Evolutionary conservation across 2,797 vertebrate genomes (phyloP).

Genomic region (Poeciliopsis presidionis): DNA sequence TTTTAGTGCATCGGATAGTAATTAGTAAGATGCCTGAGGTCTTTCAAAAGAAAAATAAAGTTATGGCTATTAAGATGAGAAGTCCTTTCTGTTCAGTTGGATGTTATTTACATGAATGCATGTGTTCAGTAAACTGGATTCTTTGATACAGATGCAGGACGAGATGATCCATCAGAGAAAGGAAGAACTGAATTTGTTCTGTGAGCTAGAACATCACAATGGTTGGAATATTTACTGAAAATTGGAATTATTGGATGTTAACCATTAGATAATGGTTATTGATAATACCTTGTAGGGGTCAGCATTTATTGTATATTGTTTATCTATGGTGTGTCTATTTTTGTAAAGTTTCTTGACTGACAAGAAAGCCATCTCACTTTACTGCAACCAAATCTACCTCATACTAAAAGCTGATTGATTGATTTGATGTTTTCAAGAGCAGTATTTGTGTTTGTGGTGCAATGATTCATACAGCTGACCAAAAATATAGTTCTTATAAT

Average conservation of each 20-base stretch:
- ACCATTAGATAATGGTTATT: neutral
- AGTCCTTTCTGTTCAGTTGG: neutral
- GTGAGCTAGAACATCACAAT: neutral
- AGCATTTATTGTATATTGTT: no score
- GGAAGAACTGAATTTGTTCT: neutral
- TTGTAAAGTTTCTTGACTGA: no score
- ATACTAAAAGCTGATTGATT: no score
- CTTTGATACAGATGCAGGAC: neutral
- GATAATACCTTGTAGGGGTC: neutral
- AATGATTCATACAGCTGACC: no score
- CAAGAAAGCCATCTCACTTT: no score
- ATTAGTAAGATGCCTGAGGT: neutral
- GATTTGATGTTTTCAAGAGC: no score
- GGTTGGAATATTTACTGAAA: neutral
- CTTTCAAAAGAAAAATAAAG: neutral
- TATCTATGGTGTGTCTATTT: no score
- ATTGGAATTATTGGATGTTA: neutral
- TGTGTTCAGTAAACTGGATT: neutral
- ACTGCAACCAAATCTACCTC: no score
- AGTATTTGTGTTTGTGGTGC: no score
- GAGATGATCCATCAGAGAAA: neutral
- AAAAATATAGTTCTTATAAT: no score
- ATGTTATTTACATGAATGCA: neutral
- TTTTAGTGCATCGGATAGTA: neutral
- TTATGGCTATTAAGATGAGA: neutral